phyloP scores from a whole-genome alignment of 1,140 invertebrate species.

The Euura lappo region DNA sequence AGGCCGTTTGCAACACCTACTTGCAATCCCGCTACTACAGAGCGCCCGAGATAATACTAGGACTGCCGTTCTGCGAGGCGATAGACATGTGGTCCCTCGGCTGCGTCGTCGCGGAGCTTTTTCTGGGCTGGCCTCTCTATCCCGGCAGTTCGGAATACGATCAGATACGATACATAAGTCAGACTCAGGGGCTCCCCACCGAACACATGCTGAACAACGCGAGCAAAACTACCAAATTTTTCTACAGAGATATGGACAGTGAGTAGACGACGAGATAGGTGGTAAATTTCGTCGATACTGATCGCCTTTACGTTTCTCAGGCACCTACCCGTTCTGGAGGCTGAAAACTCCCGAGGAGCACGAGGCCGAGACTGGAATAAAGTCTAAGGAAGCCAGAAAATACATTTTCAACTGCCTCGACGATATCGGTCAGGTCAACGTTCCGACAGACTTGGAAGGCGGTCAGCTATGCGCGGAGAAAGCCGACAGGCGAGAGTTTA shows the following conservation, averaged over 20 bases:
- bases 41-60: conserved; percentile 98
- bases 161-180: conserved; percentile 92
- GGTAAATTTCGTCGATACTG: background rate
- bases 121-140: conserved; percentile 99
- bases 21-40: conserved; percentile 98
- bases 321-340: conserved; percentile 96
- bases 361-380: conserved; percentile 96
- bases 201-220: conserved; percentile 99
- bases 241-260: conserved; percentile 95
- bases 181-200: conserved; percentile 93
- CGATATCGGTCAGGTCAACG: conserved; percentile 98
- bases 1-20: conserved; percentile 99
- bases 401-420: conserved; percentile 99
- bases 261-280: conserved; percentile 25
- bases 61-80: conserved; percentile 97
- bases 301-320: conserved; percentile 28
- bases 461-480: conserved; percentile 95
- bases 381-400: conserved; percentile 99
- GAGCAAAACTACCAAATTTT: conserved; percentile 98
- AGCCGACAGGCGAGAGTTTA: conserved; percentile 94
- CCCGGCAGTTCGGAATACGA: conserved; percentile 99
- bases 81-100: conserved; percentile 99
- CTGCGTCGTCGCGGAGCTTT: conserved; percentile 98
- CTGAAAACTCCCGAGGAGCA: conserved; percentile 98
- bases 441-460: conserved; percentile 95